These are phyloP conservation scores for Crotalus viridis DNA, from an alignment of 2,113 vertebrate species.

Conservation along the genomic window DNA sequence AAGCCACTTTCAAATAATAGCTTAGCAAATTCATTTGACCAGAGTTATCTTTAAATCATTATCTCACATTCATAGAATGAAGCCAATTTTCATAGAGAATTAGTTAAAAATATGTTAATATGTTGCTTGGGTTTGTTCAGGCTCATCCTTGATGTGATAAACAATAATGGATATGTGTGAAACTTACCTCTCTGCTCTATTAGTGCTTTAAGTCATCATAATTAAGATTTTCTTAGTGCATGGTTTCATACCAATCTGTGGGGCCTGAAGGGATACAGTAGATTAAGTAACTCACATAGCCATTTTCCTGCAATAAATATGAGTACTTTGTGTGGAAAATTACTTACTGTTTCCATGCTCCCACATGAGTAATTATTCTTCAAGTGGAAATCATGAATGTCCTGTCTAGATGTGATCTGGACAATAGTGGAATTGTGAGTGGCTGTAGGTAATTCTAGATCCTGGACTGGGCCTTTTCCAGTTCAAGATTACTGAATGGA, in stretches of 20 bases:
- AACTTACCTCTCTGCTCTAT: not conserved
- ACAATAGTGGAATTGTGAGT: not conserved
- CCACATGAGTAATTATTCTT: not conserved
- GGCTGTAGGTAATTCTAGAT: not conserved
- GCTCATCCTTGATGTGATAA: not conserved
- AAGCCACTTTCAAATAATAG: not conserved
- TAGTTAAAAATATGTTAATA: not conserved
- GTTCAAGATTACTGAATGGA: not conserved
- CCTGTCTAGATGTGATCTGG: not conserved
- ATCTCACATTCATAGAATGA: not conserved
- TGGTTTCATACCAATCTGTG: not conserved
- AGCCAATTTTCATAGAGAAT: not conserved
- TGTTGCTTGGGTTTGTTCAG: not conserved
- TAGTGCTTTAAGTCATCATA: not conserved
- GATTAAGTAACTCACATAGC: not conserved
- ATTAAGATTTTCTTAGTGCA: not conserved
- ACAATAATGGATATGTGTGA: not conserved
- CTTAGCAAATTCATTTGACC: not conserved
- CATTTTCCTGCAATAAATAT: not conserved
- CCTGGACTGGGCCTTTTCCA: not conserved
- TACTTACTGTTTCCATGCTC: not conserved
- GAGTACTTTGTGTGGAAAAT: not conserved
- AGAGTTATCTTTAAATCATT: not conserved
- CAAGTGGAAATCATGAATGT: not conserved
- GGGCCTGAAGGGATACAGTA: not conserved